phyloP scores from a whole-genome alignment of 1,140 invertebrate species.

The Rhagoletis pomonella region DNA sequence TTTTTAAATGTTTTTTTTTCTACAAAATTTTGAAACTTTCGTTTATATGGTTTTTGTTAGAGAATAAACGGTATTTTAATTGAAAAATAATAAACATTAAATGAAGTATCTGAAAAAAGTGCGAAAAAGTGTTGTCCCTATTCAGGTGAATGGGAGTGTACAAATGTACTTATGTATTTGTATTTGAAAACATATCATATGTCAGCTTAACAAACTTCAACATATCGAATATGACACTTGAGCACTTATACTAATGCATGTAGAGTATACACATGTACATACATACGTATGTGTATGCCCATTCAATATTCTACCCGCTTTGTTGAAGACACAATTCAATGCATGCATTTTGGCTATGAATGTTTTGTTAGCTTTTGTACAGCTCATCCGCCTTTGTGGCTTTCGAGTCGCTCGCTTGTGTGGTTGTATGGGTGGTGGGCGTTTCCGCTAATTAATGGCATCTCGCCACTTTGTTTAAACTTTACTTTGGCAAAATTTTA shows the following conservation, averaged over 20 bases:
- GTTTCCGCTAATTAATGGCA: slow-evolving; percentile 40
- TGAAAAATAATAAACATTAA: no score
- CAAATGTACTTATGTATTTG: background rate
- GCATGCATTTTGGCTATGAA: background rate
- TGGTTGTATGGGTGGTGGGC: background rate
- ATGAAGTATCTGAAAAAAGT: no score
- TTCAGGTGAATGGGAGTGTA: no score
- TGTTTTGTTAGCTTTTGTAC: background rate
- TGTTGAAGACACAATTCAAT: background rate
- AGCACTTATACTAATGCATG: background rate
- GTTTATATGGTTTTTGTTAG: no score
- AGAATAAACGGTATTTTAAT: no score
- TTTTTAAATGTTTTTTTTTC: no score
- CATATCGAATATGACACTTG: background rate
- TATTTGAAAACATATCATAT: background rate
- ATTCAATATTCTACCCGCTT: background rate
- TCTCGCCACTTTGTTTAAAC: slow-evolving; percentile 34
- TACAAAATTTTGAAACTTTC: no score
- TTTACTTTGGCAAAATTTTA: slow-evolving; percentile 16
- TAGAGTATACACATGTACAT: background rate
- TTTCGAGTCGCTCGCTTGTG: no score
- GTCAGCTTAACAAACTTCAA: background rate
- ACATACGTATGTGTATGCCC: background rate
- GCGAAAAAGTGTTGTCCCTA: no score
- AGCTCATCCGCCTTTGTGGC: background rate